phyloP scores from a whole-genome alignment of 1,140 invertebrate species.

The Drosophila serrata region DNA sequence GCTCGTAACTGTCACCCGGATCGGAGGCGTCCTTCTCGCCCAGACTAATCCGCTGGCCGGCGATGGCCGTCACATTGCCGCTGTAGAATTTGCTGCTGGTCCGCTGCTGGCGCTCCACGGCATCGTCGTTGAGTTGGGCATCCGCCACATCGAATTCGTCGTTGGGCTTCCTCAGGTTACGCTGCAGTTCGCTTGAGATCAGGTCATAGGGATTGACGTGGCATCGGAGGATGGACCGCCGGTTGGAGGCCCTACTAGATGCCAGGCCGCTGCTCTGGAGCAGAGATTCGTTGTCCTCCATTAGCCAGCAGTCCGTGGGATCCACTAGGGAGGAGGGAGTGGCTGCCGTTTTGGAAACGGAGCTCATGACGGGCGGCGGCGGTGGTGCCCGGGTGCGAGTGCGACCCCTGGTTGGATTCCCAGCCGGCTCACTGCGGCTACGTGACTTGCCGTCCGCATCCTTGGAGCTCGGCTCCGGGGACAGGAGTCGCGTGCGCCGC shows the following conservation, averaged over 20 bases:
- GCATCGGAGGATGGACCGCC: conserved; percentile 92
- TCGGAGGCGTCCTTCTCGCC: conserved; percentile 79
- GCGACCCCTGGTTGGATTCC: conserved; percentile 58
- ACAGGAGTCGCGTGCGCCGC: conserved; percentile 90
- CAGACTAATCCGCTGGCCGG: conserved; percentile 87
- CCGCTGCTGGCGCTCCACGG: conserved; percentile 16
- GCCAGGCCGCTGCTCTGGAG: conserved; percentile 85
- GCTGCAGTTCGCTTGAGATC: conserved; percentile 86
- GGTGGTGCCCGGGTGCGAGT: conserved; percentile 36
- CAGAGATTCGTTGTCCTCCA: conserved; percentile 71
- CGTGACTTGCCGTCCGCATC: conserved; percentile 53
- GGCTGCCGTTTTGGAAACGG: conserved; percentile 49
- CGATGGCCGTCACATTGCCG: conserved; percentile 86
- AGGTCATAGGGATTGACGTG: conserved; percentile 94
- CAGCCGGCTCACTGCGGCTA: conserved; percentile 49
- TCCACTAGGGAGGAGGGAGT: conserved; percentile 43
- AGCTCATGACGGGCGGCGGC: conserved; percentile 22
- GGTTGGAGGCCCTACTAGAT: conserved; percentile 40
- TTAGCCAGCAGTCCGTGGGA: conserved; percentile 86
- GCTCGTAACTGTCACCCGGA: conserved; percentile 64
- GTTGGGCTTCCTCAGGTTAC: conserved; percentile 21
- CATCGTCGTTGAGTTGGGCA: conserved; percentile 71
- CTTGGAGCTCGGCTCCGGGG: conserved; percentile 85
- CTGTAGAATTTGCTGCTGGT: conserved; percentile 77
- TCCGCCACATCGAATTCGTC: conserved; percentile 81